A percentile compares a stretch with the other conserved stretches of the same genome.
Evolutionary conservation across 2,888 invertebrate genomes (phyloP).

Genomic region (Rotaria macrura): DNA sequence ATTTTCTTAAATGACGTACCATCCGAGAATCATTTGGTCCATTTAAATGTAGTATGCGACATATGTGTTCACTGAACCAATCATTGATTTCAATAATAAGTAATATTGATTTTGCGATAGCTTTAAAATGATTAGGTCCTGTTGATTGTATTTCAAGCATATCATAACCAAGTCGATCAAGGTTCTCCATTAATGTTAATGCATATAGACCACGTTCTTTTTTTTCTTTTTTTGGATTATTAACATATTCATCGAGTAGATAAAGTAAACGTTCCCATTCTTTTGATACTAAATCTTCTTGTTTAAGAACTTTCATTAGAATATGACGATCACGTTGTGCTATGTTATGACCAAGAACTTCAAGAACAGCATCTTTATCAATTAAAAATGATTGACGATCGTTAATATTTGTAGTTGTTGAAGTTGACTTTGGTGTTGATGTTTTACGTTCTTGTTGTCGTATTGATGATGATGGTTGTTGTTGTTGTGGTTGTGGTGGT

Average conservation of each 20-base stretch:
- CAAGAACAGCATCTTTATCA: conserved; percentile 17
- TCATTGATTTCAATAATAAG: background rate
- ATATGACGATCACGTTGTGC: conserved; percentile 8
- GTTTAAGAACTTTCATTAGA: conserved; percentile 18
- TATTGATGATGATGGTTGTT: background rate
- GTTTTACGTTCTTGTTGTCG: background rate
- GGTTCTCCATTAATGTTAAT: conserved; percentile 13
- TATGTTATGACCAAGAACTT: conserved; percentile 1
- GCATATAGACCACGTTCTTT: conserved; percentile 21
- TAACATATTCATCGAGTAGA: conserved; percentile 14
- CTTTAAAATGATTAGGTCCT: conserved; percentile 6
- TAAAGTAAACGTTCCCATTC: conserved; percentile 10
- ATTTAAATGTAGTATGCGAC: background rate
- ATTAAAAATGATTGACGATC: conserved; percentile 6
- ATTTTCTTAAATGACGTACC: conserved; percentile 1
- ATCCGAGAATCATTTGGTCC: background rate
- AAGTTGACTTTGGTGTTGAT: background rate
- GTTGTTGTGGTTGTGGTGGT: background rate
- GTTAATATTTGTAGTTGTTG: background rate
- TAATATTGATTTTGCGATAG: background rate
- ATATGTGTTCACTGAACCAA: conserved; percentile 6
- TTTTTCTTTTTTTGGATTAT: conserved; percentile 17
- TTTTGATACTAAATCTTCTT: background rate
- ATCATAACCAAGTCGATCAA: conserved; percentile 21
- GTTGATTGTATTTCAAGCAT: conserved; percentile 18